These are phyloP conservation scores for Pseudomugil gertrudae DNA, from an alignment of 2,797 vertebrate genomes.

Conservation along the genomic window DNA sequence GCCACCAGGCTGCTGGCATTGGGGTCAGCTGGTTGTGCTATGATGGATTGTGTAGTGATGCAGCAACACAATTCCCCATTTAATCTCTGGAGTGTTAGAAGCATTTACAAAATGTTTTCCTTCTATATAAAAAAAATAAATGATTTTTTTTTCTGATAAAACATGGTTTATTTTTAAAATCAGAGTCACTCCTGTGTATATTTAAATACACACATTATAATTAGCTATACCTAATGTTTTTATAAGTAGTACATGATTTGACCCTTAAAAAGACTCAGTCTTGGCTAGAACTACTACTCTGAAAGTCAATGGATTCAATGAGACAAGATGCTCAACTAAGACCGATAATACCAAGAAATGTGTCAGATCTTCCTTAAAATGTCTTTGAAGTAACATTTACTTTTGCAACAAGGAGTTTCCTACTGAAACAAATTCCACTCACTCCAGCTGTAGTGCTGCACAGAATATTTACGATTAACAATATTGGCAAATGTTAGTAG, in stretches of 20 bases:
- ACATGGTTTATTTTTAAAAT: constrained; percentile 3
- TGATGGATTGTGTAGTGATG: constrained; percentile 16
- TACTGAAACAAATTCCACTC: constrained; percentile 19
- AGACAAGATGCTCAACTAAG: constrained; percentile 32
- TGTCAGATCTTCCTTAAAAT: constrained; percentile 11
- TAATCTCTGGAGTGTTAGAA: constrained; percentile 2
- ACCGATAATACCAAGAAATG: too few species aligned
- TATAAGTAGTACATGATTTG: constrained; percentile 9
- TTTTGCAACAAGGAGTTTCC: not conserved
- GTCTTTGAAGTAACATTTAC: not conserved
- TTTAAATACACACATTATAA: too few species aligned
- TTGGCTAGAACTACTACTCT: constrained; percentile 23
- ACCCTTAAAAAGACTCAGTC: constrained; percentile 2
- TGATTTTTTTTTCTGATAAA: constrained; percentile 1
- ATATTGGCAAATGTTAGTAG: constrained; percentile 60
- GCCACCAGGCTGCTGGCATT: constrained; percentile 6
- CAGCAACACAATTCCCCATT: constrained; percentile 3
- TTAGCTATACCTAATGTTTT: too few species aligned
- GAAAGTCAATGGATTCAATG: constrained; percentile 32
- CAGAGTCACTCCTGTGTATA: too few species aligned
- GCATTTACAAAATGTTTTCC: not conserved
- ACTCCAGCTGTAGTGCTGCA: constrained; percentile 23
- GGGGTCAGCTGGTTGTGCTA: not conserved
- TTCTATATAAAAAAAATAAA: not conserved
- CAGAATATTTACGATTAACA: constrained; percentile 67